These are phyloP conservation scores for Eilema depressum DNA, from an alignment of 2,888 invertebrate genomes.

Conservation along the genomic window DNA sequence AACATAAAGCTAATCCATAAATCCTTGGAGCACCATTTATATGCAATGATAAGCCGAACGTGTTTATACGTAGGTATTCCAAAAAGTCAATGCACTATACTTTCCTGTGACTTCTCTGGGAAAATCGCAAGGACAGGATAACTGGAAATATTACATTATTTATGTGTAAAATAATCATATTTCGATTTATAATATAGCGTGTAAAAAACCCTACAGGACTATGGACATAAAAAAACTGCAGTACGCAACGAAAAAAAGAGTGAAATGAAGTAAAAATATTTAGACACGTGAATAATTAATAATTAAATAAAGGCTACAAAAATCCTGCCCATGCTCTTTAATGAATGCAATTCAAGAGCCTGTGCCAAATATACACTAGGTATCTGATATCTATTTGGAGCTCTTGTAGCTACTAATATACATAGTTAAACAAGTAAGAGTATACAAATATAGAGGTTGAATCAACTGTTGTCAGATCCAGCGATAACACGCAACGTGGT, in stretches of 20 bases:
- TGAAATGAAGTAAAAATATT: neutral
- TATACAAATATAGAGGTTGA: neutral
- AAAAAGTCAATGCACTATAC: constrained; percentile 43
- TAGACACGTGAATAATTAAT: neutral
- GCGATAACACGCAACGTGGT: constrained; percentile 19
- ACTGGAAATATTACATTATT: constrained; percentile 25
- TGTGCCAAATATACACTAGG: neutral
- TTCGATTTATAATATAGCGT: neutral
- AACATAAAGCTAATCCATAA: neutral
- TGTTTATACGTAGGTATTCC: constrained; percentile 31
- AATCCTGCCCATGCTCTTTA: neutral
- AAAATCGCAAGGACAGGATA: constrained; percentile 29
- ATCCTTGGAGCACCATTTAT: constrained; percentile 32
- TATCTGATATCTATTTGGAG: neutral
- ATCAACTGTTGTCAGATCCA: constrained; percentile 5
- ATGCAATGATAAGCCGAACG: constrained; percentile 32
- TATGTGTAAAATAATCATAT: neutral
- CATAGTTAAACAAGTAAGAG: neutral
- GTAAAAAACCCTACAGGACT: neutral
- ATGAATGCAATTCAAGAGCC: neutral
- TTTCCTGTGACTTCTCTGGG: constrained; percentile 44
- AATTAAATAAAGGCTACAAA: neutral
- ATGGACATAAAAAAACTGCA: neutral
- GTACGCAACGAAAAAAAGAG: neutral
- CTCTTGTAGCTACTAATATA: neutral